Conservation (phyloP, 2,113 vertebrate genomes). For the Sciurus niger region DNA sequence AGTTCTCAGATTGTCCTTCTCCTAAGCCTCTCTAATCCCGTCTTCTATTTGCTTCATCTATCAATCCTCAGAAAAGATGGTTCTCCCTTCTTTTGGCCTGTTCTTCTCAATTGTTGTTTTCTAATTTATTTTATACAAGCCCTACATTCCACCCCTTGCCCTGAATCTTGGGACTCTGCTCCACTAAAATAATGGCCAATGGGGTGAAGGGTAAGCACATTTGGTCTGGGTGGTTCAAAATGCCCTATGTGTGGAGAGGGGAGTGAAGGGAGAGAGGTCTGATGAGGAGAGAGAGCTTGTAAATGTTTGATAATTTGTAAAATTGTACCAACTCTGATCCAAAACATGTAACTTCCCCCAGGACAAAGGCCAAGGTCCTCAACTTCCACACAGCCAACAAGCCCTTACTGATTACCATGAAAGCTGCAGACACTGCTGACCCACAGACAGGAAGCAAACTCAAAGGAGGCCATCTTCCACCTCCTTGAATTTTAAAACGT, state of each 20-base stretch:
- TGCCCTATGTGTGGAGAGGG: neutral
- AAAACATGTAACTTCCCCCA: neutral
- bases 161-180: neutral
- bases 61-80: neutral
- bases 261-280: neutral
- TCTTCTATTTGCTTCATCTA: neutral
- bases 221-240: slow-evolving; percentile 2
- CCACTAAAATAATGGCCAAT: neutral
- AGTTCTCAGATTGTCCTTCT: neutral
- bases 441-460: neutral
- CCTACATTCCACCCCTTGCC: neutral
- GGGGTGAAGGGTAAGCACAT: neutral
- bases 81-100: neutral
- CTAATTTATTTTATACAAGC: neutral
- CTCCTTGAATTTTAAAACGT: slow-evolving; percentile 4
- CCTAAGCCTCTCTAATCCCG: neutral
- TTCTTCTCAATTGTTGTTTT: neutral
- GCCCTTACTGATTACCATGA: neutral
- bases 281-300: neutral
- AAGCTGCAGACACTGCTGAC: neutral
- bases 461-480: neutral
- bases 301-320: neutral
- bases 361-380: neutral
- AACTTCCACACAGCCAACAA: neutral
- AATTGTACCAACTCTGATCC: neutral